A percentile compares a stretch with the other conserved stretches of the same genome.
Conservation (phyloP, 2,113 vertebrate genomes). For the Thalassarche chlororhynchos region DNA sequence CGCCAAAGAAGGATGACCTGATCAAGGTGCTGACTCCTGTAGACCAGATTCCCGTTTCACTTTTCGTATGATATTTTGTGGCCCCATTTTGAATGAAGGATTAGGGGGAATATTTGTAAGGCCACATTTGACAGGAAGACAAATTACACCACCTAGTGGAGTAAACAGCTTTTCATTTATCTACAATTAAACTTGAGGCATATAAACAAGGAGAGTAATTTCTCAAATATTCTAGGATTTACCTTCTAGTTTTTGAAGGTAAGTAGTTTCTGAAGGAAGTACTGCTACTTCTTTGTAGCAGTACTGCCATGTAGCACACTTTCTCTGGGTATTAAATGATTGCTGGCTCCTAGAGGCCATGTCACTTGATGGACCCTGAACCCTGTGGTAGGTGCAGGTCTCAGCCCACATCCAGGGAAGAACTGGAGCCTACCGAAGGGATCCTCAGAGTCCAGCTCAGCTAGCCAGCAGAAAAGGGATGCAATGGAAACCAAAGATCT, state of each 20-base stretch:
- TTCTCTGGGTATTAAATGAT: not conserved
- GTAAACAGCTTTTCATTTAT: not conserved
- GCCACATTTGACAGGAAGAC: not conserved
- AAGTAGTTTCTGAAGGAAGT: not conserved
- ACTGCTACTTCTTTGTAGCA: not conserved
- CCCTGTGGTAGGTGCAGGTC: not conserved
- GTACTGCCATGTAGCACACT: not conserved
- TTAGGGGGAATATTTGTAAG: not conserved
- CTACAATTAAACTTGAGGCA: not conserved
- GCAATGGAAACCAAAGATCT: not conserved
- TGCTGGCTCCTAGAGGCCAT: not conserved
- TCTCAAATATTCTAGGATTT: not conserved
- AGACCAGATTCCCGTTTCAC: not conserved
- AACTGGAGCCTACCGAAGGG: not conserved
- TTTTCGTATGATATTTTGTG: not conserved
- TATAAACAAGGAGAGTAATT: not conserved
- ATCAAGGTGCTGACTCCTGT: not conserved
- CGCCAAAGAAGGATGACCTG: not conserved
- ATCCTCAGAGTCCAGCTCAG: not conserved
- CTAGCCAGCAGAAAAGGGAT: not conserved
- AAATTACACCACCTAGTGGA: slow-evolving; percentile 52
- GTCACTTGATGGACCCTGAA: not conserved
- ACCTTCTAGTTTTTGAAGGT: not conserved
- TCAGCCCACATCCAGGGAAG: not conserved
- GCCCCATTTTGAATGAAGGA: not conserved